A percentile compares a stretch with the other conserved stretches of the same genome.
These are phyloP conservation scores for Caenorhabditis zanzibari DNA, from an alignment of 2,888 invertebrate species.

Conservation along the genomic window DNA sequence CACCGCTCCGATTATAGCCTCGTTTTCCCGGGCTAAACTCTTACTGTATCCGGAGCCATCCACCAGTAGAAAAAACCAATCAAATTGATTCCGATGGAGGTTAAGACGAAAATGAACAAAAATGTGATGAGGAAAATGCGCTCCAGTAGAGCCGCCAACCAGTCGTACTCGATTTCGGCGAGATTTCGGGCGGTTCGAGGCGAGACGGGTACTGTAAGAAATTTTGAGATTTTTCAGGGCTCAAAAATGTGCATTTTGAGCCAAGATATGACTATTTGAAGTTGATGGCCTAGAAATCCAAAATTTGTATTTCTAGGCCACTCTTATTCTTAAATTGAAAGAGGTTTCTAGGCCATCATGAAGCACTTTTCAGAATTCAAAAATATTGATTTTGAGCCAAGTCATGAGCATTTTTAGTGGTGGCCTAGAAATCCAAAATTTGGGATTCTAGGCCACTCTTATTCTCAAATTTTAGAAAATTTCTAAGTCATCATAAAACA, in stretches of 20 bases:
- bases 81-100: slow-evolving; percentile 77
- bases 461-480: too few relatives aligned
- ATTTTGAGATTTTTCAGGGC: background rate
- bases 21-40: slow-evolving; percentile 25
- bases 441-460: too few relatives aligned
- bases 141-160: slow-evolving; percentile 81
- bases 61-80: slow-evolving; percentile 77
- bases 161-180: slow-evolving; percentile 82
- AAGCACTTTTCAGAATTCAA: too few relatives aligned
- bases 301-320: background rate
- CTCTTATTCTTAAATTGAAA: background rate
- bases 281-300: background rate
- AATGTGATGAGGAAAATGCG: slow-evolving; percentile 79
- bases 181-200: slow-evolving; percentile 77
- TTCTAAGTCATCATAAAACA: too few relatives aligned
- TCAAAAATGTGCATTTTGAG: too few relatives aligned
- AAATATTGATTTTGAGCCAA: too few relatives aligned
- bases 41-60: slow-evolving; percentile 68
- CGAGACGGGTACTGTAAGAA: slow-evolving; percentile 54
- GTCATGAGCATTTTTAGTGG: too few relatives aligned
- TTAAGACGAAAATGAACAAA: slow-evolving; percentile 73
- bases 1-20: slow-evolving; percentile 6
- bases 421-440: too few relatives aligned
- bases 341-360: too few relatives aligned
- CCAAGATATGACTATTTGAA: too few relatives aligned